Base-by-base conservation (phyloP, 2,113 vertebrate genomes). In the Oncorhynchus kisutch region DNA sequence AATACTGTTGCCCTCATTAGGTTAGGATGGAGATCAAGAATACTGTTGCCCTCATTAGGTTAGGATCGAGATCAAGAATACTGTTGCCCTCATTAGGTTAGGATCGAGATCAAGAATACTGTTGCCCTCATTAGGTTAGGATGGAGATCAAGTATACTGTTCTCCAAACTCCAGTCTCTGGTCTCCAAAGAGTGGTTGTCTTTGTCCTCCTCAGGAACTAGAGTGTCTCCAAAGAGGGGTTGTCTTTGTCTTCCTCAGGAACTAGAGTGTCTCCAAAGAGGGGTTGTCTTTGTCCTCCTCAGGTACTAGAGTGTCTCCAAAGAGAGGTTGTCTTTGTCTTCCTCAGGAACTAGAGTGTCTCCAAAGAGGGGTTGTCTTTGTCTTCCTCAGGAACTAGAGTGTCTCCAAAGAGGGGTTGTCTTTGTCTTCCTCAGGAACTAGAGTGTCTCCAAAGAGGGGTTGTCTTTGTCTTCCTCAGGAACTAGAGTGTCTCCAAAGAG, bases 281-380 rank as follows among this genome's bases (percentile, higher is more conserved):
- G 16, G 1, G 3, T 20, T 20, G 57, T 54, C 72, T 78, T 1
- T 25, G 25, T 25, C 24, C 24, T 25, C 24, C 24, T 25, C 24
- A 25, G 24, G 24, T 1, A 24, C 75, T 75, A 75, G 29, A 75
- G 29, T 31, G 67, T 66, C 24, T 57, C 72, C 60, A 22, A 27
- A n/a, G 51, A 72, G 77, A 16, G 0, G 14, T 12, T 59, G 57
- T 54, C 68, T 78, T 75, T 77, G 78, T 76, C 78, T 70, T 73
- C 49, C 22, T 54, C 27, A 18, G 75, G 34, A 4, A 24, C 24
- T 24, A 24, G 24, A 24, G 24, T 24, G 67, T 67, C 27, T 60
- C 69, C 51, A 24, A 31, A n/a, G 49, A 72, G 71, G 22, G 16
- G 13, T 20, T 20, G 57, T 65, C 72, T 78, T 31, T 75, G 78